These are phyloP conservation scores for Drosophila anomalipes DNA, from an alignment of 2,888 invertebrate species.

Conservation along the genomic window DNA sequence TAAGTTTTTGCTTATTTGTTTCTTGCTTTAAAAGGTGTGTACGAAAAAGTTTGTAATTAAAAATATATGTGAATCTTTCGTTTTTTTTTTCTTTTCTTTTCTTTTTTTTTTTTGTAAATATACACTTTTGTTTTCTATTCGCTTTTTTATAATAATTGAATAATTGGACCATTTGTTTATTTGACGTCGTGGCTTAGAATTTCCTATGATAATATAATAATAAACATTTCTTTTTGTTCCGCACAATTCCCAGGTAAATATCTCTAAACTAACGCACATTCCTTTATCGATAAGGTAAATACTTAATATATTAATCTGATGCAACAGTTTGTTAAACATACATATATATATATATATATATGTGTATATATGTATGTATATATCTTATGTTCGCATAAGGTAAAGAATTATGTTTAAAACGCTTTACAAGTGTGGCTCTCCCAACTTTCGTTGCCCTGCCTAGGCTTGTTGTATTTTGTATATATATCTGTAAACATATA, in stretches of 20 bases:
- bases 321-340: conserved; percentile 60
- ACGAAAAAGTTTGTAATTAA: conserved; percentile 61
- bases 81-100: neutral
- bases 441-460: conserved; percentile 58
- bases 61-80: conserved; percentile 54
- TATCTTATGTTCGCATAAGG: conserved; percentile 20
- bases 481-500: conserved; percentile 13
- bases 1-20: conserved; percentile 24
- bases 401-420: conserved; percentile 58
- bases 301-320: conserved; percentile 52
- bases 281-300: conserved; percentile 52
- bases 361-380: conserved; percentile 17
- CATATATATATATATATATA: conserved; percentile 7
- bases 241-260: conserved; percentile 73
- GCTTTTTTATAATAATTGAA: conserved; percentile 65
- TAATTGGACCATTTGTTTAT: conserved; percentile 80
- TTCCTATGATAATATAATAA: conserved; percentile 46
- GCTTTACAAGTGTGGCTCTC: conserved; percentile 70
- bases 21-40: conserved; percentile 64
- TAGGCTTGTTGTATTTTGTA: conserved; percentile 33
- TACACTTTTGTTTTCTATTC: conserved; percentile 47
- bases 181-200: conserved; percentile 65
- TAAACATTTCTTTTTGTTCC: conserved; percentile 66
- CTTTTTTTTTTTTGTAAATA: conserved; percentile 49
- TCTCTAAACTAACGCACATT: conserved; percentile 54